phyloP scores from a whole-genome alignment of 2,797 vertebrate genomes.

The Paedocypris micromegethes region DNA sequence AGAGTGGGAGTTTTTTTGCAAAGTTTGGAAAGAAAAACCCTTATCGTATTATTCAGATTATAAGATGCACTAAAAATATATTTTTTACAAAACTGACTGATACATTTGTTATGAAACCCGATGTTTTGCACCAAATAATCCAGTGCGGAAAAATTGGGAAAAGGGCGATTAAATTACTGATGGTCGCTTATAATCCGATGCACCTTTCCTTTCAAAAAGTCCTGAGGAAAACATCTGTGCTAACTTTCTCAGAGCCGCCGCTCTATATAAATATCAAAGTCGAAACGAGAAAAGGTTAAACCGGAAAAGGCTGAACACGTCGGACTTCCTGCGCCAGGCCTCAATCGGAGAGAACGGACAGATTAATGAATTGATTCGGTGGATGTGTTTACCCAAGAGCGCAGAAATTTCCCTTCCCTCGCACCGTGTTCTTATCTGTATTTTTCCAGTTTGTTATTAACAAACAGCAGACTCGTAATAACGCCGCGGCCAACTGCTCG shows the following conservation, averaged over 20 bases:
- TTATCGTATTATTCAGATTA: too few species aligned
- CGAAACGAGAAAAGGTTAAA: conserved; percentile 25
- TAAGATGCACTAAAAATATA: too few species aligned
- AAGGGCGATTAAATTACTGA: too few species aligned
- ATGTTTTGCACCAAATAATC: too few species aligned
- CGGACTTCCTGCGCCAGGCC: conserved; percentile 48
- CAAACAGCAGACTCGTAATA: conserved; percentile 55
- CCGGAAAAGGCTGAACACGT: conserved; percentile 40
- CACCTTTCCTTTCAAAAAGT: neutral
- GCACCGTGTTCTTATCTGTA: conserved; percentile 70
- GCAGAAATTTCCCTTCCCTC: conserved; percentile 69
- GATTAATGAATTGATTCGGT: conserved; percentile 54
- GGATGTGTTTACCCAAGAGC: conserved; percentile 68
- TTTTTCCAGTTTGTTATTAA: conserved; percentile 72
- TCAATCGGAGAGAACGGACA: conserved; percentile 51
- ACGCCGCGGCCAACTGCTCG: conserved; percentile 45
- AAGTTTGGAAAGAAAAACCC: too few species aligned
- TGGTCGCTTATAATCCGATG: too few species aligned
- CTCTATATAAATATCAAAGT: conserved; percentile 31
- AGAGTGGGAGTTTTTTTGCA: too few species aligned
- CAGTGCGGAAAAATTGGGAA: too few species aligned
- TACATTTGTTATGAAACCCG: too few species aligned
- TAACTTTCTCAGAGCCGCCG: conserved; percentile 4
- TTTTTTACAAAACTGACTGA: too few species aligned
- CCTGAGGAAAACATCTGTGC: conserved; percentile 13